Percentiles rank a stretch among this genome's conserved stretches.
These are phyloP conservation scores for Rotaria sp. DNA, from an alignment of 2,888 invertebrate genomes.

Conservation along the genomic window DNA sequence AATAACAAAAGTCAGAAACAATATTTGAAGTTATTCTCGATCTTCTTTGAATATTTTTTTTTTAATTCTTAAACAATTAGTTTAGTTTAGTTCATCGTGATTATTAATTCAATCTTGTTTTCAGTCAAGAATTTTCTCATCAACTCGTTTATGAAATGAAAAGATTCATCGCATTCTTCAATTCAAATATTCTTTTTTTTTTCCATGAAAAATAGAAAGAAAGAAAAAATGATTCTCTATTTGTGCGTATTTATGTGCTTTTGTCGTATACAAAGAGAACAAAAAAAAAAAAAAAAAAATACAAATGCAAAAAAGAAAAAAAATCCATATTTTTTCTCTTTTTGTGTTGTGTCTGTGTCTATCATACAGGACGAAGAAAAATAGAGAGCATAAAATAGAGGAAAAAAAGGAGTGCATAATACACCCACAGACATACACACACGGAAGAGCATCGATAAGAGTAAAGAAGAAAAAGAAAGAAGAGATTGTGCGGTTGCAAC, in stretches of 20 bases:
- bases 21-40: too few species aligned
- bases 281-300: background rate
- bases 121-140: too few species aligned
- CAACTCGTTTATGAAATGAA: too few species aligned
- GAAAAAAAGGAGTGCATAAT: background rate
- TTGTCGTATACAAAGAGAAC: background rate
- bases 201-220: too few species aligned
- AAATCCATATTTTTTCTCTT: background rate
- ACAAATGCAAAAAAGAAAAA: background rate
- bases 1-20: too few species aligned
- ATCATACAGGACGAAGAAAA: background rate
- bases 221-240: background rate
- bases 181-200: too few species aligned
- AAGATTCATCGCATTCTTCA: too few species aligned
- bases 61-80: too few species aligned
- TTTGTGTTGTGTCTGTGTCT: background rate
- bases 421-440: background rate
- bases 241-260: background rate
- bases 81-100: too few species aligned
- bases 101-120: too few species aligned
- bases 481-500: background rate
- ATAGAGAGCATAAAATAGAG: background rate
- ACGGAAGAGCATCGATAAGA: constrained; percentile 23
- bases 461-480: background rate
- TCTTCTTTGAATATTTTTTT: too few species aligned